Conservation (phyloP, 2,113 vertebrate species). For the human region DNA sequence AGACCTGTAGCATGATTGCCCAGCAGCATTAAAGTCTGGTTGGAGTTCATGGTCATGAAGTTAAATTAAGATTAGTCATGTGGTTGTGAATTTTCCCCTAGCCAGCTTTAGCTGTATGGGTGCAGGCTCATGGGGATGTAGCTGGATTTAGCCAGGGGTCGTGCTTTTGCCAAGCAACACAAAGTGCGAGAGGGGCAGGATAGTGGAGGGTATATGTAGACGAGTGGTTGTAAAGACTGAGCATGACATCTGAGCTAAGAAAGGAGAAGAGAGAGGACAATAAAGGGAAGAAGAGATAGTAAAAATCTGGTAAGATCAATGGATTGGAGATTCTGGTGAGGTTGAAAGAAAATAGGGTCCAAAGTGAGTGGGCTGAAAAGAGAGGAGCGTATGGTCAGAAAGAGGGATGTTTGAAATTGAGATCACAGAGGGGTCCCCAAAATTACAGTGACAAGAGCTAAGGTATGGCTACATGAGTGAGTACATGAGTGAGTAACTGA, state of each 20-base stretch:
- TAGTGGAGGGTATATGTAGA: neutral
- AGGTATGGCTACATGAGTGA: neutral
- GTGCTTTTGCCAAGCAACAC: neutral
- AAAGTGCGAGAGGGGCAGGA: neutral
- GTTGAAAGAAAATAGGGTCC: neutral
- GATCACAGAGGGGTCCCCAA: neutral
- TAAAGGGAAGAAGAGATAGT: neutral
- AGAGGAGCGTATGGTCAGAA: neutral
- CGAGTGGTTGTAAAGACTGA: neutral
- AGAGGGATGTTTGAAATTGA: neutral
- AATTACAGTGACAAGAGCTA: neutral
- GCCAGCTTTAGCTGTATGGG: neutral
- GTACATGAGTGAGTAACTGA: neutral
- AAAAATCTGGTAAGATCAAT: neutral
- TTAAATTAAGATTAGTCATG: neutral
- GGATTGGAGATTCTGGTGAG: neutral
- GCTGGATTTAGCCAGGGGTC: neutral
- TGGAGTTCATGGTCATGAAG: neutral
- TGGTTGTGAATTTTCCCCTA: neutral
- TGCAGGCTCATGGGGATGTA: neutral
- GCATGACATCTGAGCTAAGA: neutral
- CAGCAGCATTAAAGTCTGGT: neutral
- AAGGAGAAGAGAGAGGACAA: neutral
- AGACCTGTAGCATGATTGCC: neutral
- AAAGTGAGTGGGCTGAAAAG: neutral